Conservation (phyloP, 1,140 invertebrate species). For the Polyergus mexicanus region DNA sequence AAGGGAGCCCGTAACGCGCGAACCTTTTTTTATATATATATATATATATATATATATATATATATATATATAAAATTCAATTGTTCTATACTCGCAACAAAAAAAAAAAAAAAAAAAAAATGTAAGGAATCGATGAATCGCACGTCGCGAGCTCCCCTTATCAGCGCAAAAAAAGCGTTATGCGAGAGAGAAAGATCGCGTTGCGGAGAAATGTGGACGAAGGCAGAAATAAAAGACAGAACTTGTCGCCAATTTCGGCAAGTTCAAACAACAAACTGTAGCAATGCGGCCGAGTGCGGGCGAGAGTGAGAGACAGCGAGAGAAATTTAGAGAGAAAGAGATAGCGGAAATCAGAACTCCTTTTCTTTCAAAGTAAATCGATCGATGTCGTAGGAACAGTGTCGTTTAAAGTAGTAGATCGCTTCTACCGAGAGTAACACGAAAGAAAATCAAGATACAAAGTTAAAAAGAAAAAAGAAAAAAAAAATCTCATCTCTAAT, state of each 20-base stretch:
- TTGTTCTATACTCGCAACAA: neutral
- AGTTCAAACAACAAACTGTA: slow-evolving; percentile 56
- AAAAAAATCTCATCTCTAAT: slow-evolving; percentile 66
- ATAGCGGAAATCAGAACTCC: slow-evolving; percentile 66
- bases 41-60: no score
- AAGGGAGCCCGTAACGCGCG: neutral
- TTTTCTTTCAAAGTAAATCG: slow-evolving; percentile 82
- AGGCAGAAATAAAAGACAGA: slow-evolving; percentile 66
- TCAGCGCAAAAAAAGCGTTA: slow-evolving; percentile 2
- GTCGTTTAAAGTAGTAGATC: slow-evolving; percentile 82
- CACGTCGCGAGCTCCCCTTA: slow-evolving; percentile 10
- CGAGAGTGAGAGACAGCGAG: slow-evolving; percentile 49
- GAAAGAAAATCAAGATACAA: slow-evolving; percentile 42
- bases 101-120: no score
- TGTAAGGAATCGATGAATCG: neutral
- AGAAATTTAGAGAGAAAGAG: slow-evolving; percentile 52
- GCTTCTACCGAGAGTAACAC: slow-evolving; percentile 77
- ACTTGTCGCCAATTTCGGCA: slow-evolving; percentile 65
- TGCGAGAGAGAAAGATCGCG: slow-evolving; percentile 18
- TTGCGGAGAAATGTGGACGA: slow-evolving; percentile 24
- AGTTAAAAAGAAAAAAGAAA: slow-evolving; percentile 67
- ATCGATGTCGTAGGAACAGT: slow-evolving; percentile 84
- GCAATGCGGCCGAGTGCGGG: slow-evolving; percentile 63
- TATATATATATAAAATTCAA: no score
- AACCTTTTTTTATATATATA: slow-evolving; percentile 10